phyloP scores from a whole-genome alignment of 2,888 invertebrate species.

The Crocallis elinguaria region DNA sequence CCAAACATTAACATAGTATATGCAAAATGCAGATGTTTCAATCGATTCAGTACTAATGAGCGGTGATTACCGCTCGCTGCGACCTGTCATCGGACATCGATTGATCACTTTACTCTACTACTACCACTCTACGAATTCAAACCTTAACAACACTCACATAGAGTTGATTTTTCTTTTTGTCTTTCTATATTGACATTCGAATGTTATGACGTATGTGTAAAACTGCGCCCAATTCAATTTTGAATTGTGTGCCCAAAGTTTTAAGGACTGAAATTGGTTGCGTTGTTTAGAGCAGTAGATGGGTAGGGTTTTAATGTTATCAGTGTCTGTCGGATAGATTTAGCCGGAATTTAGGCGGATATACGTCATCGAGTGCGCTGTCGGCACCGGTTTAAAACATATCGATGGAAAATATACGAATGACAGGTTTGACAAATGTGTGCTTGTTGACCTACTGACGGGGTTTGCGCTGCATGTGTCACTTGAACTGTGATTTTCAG shows the following conservation, averaged over 20 bases:
- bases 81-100: conserved; percentile 73
- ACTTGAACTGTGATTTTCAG: conserved; percentile 12
- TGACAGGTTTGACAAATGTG: conserved; percentile 50
- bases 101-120: conserved; percentile 47
- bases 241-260: conserved; percentile 31
- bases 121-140: conserved; percentile 17
- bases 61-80: conserved; percentile 67
- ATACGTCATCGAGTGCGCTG: conserved; percentile 60
- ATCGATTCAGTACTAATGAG: conserved; percentile 70
- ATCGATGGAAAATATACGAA: conserved; percentile 46
- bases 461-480: conserved; percentile 14
- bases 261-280: conserved; percentile 39
- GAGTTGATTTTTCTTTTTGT: conserved; percentile 24
- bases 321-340: conserved; percentile 70
- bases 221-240: conserved; percentile 18
- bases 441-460: conserved; percentile 30
- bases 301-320: conserved; percentile 48
- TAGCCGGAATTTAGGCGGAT: conserved; percentile 67
- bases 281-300: conserved; percentile 34
- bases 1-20: conserved; percentile 42
- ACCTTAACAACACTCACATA: conserved; percentile 31
- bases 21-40: conserved; percentile 51
- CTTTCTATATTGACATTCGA: conserved; percentile 2
- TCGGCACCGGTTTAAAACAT: conserved; percentile 53
- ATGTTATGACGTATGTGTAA: conserved; percentile 8